A percentile compares a stretch with the other conserved stretches of the same genome.
Evolutionary conservation across 2,797 vertebrate genomes (phyloP).

Genomic region (Tauraco hartlaubi): DNA sequence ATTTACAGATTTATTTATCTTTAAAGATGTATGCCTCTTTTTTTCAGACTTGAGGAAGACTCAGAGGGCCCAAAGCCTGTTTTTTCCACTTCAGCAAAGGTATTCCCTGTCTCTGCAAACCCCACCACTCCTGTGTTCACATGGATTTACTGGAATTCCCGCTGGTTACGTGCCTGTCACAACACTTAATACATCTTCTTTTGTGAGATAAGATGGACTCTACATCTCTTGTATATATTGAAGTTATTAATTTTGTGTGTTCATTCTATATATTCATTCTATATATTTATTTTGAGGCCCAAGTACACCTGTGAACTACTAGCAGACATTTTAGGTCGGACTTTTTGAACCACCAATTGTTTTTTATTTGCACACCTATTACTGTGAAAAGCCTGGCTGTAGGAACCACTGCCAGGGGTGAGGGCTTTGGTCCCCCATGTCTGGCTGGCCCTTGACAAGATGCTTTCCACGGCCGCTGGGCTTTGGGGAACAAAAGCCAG

Average conservation of each 20-base stretch:
- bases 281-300: background rate
- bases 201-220: background rate
- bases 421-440: background rate
- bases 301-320: background rate
- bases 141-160: background rate
- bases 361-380: background rate
- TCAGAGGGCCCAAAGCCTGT: background rate
- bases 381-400: background rate
- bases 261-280: background rate
- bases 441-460: rapidly evolving
- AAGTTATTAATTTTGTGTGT: background rate
- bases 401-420: background rate
- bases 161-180: background rate
- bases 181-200: background rate
- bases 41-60: background rate
- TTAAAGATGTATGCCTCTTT: background rate
- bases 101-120: background rate
- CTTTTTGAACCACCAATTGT: background rate
- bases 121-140: background rate
- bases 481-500: background rate
- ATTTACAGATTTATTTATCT: background rate
- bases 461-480: background rate
- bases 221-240: background rate
- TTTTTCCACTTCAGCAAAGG: background rate
- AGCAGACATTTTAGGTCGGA: background rate